These are phyloP conservation scores for Nomada flava DNA, from an alignment of 2,888 invertebrate genomes.

Conservation along the genomic window DNA sequence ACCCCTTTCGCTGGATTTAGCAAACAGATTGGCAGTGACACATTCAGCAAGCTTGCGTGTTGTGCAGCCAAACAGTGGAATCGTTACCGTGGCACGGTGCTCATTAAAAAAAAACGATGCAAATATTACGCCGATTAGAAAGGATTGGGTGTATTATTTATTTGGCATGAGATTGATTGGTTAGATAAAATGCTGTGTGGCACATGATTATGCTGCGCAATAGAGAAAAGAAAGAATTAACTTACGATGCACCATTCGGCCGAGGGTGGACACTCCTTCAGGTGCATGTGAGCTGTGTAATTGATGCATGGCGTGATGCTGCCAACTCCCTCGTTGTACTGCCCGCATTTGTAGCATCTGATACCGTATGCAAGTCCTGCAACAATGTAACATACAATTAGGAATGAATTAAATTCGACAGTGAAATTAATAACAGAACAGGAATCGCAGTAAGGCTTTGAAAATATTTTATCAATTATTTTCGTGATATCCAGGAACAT, in stretches of 20 bases:
- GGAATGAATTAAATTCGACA: too few relatives aligned
- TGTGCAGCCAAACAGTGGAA: neutral
- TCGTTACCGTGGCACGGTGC: neutral
- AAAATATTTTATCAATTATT: neutral
- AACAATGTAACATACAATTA: slow-evolving; percentile 43
- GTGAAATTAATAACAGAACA: neutral
- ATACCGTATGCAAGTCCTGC: slow-evolving; percentile 84
- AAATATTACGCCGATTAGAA: too few relatives aligned
- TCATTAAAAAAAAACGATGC: slow-evolving; percentile 10
- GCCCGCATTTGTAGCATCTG: slow-evolving; percentile 92
- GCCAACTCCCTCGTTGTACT: slow-evolving; percentile 94
- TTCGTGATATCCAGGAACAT: too few relatives aligned
- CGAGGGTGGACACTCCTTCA: slow-evolving; percentile 88
- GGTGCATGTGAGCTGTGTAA: slow-evolving; percentile 88
- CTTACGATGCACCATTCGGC: slow-evolving; percentile 92
- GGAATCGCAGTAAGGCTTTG: neutral
- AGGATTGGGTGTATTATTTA: too few relatives aligned
- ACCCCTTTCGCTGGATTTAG: slow-evolving; percentile 50
- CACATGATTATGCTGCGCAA: too few relatives aligned
- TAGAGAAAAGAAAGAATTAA: slow-evolving; percentile 75
- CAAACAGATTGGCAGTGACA: slow-evolving; percentile 54
- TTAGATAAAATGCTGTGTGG: too few relatives aligned
- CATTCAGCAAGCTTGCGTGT: slow-evolving; percentile 60
- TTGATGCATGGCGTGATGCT: slow-evolving; percentile 94
- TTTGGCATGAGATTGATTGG: too few relatives aligned